Base-by-base conservation (phyloP, 2,888 invertebrate genomes). In the Proisotoma minuta region DNA sequence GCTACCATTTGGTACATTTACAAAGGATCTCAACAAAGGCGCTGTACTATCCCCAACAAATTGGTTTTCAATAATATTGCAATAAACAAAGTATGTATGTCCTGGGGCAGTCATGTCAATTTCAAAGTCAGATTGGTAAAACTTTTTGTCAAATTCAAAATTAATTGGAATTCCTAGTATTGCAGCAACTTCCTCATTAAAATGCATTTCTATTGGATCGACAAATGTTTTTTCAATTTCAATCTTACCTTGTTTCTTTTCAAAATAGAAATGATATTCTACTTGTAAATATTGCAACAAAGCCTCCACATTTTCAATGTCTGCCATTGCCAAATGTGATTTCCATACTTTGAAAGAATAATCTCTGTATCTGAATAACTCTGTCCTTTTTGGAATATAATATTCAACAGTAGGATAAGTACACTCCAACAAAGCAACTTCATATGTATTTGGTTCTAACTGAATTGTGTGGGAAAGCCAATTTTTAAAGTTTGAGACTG, bases 11-110 rank as follows among this genome's bases (percentile, higher is more conserved):
- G 10, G 10, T 10, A 8, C 12, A 34, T 10, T 34, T 34, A 10
- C 34, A 34, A 34, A 34, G 8, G 34, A 8, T 34, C 34, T 34
- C 10, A 34, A 12, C 8, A 34, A 12, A 12, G 34, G 34, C 15
- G 50, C 50, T 10, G 26, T 15, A 3, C 12, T 50, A 22, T 50
- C 50, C 20, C 50, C 50, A 20, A 50, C 50, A 50, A 50, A 15
- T 23, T 50, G 50, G 24, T 22, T 22, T 50, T 50, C 24, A 10
- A 8, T 50, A 22, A 50, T 50, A 26, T 50, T 50, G 5, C 22
- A 22, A 26, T 50, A 50, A 12, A 50, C 3, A 26, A 24, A 50
- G 15, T 34, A 34, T n/a, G n/a, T n/a, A n/a, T n/a, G n/a, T n/a
- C n/a, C n/a, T n/a, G n/a, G n/a, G n/a, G n/a, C n/a, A n/a, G n/a